These are phyloP conservation scores for Sula dactylatra DNA, from an alignment of 2,113 vertebrate genomes.

Conservation along the genomic window DNA sequence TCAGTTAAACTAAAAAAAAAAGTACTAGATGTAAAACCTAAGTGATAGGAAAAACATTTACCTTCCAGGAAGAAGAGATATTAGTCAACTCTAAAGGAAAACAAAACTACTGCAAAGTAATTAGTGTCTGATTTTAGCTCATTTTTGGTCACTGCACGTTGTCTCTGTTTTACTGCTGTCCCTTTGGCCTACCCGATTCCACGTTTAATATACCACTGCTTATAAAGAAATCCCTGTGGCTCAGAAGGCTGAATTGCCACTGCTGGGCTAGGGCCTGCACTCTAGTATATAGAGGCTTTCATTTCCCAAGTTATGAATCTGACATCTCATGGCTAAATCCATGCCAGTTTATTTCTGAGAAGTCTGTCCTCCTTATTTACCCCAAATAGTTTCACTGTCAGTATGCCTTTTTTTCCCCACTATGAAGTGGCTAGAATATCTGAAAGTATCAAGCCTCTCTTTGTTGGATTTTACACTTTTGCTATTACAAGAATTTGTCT, in stretches of 20 bases:
- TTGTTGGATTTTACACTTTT: slow-evolving; percentile 60
- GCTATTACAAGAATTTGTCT: slow-evolving; percentile 65
- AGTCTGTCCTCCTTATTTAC: slow-evolving; percentile 59
- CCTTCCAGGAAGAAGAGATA: neutral
- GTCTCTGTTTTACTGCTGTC: slow-evolving; percentile 41
- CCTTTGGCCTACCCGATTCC: slow-evolving; percentile 8
- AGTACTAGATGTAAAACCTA: neutral
- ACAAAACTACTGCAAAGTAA: slow-evolving; percentile 23
- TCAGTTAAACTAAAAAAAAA: neutral
- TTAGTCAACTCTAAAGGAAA: neutral
- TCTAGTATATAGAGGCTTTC: slow-evolving; percentile 47
- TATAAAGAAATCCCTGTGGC: slow-evolving; percentile 57
- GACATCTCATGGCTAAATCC: slow-evolving; percentile 59
- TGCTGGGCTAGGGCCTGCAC: slow-evolving; percentile 8
- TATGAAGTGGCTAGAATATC: slow-evolving; percentile 3
- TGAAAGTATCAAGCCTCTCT: slow-evolving; percentile 39
- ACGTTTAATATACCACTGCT: slow-evolving; percentile 56
- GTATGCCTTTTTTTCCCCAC: neutral
- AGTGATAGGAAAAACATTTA: neutral
- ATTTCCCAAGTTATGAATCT: slow-evolving; percentile 62
- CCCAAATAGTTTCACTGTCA: slow-evolving; percentile 50
- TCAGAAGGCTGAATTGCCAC: slow-evolving; percentile 46
- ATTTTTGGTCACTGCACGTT: slow-evolving; percentile 40
- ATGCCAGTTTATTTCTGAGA: slow-evolving; percentile 50
- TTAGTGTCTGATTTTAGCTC: slow-evolving; percentile 28